Conservation (phyloP, 2,888 invertebrate genomes). For the Epinotia brunnichana region DNA sequence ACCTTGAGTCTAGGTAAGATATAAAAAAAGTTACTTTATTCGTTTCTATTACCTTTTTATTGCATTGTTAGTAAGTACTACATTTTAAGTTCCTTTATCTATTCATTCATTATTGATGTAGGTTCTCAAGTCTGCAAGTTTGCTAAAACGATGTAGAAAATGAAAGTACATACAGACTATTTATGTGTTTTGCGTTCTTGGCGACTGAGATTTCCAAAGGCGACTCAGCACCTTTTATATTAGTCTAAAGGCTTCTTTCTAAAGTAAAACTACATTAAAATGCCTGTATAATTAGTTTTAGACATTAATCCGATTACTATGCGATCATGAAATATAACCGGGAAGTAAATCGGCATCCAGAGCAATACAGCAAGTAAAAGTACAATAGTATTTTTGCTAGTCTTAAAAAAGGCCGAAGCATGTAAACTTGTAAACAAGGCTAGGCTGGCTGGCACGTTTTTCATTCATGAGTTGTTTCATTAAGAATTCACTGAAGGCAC, state of each 20-base stretch:
- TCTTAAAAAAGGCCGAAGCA: background rate
- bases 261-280: background rate
- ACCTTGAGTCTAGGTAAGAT: conserved; percentile 50
- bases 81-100: conserved; percentile 16
- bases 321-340: too few species aligned
- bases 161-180: conserved; percentile 9
- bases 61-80: background rate
- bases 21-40: conserved; percentile 15
- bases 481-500: conserved; percentile 3
- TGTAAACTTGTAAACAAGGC: too few species aligned
- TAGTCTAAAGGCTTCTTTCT: background rate
- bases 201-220: background rate
- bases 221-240: conserved; percentile 5
- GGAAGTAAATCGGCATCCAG: background rate
- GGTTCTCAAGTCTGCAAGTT: background rate
- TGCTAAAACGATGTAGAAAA: conserved; percentile 12
- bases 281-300: background rate
- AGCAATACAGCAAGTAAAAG: background rate
- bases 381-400: background rate
- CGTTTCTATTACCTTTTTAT: conserved; percentile 21
- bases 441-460: conserved; percentile 10
- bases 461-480: conserved; percentile 22
- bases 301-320: background rate
- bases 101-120: conserved; percentile 11
- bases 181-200: conserved; percentile 13